Evolutionary conservation across 2,113 vertebrate species (phyloP).

Genomic region (Ameiurus melas): DNA sequence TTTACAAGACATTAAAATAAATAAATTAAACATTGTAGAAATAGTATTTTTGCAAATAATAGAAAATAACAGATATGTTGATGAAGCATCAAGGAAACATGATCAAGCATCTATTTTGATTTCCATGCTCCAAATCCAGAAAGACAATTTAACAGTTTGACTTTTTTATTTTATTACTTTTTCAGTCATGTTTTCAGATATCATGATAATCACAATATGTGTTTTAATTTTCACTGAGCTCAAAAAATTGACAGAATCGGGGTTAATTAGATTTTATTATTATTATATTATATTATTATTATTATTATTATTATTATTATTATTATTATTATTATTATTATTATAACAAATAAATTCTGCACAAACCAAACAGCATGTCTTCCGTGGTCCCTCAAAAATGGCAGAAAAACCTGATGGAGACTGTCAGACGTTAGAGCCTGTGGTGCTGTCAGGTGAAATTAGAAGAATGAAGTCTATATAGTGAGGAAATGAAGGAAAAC

Average conservation of each 20-base stretch:
- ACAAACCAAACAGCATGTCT: not conserved
- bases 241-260: not conserved
- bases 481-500: slow-evolving; percentile 23
- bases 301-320: not conserved
- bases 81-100: not conserved
- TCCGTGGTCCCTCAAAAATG: not conserved
- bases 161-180: not conserved
- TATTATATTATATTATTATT: not conserved
- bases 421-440: not conserved
- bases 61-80: not conserved
- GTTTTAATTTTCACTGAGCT: not conserved
- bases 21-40: not conserved
- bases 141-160: not conserved
- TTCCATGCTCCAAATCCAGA: not conserved
- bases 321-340: not conserved
- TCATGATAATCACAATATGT: not conserved
- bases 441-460: slow-evolving; percentile 1
- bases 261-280: not conserved
- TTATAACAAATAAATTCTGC: not conserved
- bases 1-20: not conserved
- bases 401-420: not conserved
- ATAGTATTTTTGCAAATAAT: not conserved
- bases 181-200: not conserved
- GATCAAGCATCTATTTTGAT: not conserved
- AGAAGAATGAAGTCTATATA: not conserved